A percentile compares a stretch with the other conserved stretches of the same genome.
Evolutionary conservation across 2,797 vertebrate genomes (phyloP).

Genomic region (Potorous gilbertii): DNA sequence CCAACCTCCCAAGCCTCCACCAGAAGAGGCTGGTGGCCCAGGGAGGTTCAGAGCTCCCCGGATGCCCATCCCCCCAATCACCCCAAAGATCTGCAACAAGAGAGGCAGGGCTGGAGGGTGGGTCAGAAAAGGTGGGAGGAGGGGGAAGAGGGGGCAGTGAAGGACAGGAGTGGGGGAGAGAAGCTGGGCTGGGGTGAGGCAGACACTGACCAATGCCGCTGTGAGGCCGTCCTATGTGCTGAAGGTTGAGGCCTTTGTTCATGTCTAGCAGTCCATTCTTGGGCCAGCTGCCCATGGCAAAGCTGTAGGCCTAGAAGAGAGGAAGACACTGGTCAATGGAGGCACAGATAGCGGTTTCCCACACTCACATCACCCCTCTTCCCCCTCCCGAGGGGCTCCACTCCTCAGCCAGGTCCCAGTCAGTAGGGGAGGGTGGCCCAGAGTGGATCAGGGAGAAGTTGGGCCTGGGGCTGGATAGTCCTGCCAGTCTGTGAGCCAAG

Average conservation of each 20-base stretch:
- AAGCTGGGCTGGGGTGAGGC: slow-evolving; percentile 56
- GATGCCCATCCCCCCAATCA: not conserved
- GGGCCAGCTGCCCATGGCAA: slow-evolving; percentile 90
- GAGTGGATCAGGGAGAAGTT: too few species aligned
- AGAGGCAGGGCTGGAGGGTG: not conserved
- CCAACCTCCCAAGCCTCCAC: not conserved
- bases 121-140: too few species aligned
- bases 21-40: too few species aligned
- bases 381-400: too few species aligned
- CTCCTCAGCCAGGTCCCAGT: not conserved
- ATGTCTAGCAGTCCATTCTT: slow-evolving; percentile 91
- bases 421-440: not conserved
- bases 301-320: slow-evolving; percentile 89
- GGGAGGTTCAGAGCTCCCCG: not conserved
- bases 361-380: slow-evolving; percentile 26
- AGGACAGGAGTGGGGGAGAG: slow-evolving; percentile 9
- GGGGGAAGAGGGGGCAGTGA: rapidly evolving
- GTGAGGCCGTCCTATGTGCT: slow-evolving; percentile 91
- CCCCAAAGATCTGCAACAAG: rapidly evolving
- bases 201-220: slow-evolving; percentile 89
- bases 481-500: not conserved
- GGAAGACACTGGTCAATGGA: slow-evolving; percentile 75
- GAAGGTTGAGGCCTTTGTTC: slow-evolving; percentile 90
- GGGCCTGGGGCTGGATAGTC: too few species aligned
- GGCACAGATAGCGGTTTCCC: not conserved